A percentile compares a stretch with the other conserved stretches of the same genome.
Evolutionary conservation across 2,888 invertebrate species (phyloP).

Genomic region (Agrenia bidenticulata): DNA sequence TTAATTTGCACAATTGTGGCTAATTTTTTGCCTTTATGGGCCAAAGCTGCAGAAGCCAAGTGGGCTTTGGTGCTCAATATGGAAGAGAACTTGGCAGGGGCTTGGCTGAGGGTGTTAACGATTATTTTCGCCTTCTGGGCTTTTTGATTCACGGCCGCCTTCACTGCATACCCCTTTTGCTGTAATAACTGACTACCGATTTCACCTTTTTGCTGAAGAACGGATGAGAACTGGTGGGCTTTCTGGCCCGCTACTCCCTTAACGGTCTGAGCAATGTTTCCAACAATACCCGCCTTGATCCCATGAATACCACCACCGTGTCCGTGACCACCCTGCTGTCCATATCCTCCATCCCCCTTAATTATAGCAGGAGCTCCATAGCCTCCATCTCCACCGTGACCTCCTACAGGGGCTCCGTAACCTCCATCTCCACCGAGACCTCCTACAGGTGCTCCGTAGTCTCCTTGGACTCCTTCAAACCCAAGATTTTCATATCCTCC

Average conservation of each 20-base stretch:
- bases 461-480: background rate
- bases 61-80: background rate
- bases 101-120: background rate
- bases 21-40: background rate
- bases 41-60: conserved; percentile 8
- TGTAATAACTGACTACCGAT: conserved; percentile 5
- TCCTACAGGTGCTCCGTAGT: background rate
- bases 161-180: background rate
- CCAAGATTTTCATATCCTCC: background rate
- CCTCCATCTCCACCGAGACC: background rate
- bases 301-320: background rate
- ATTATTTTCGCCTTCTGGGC: conserved; percentile 9
- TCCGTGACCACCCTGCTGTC: background rate
- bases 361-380: no score
- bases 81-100: background rate
- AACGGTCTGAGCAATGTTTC: conserved; percentile 3
- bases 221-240: background rate
- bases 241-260: background rate
- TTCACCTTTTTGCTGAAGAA: conserved; percentile 1
- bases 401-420: no score
- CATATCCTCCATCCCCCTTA: background rate
- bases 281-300: background rate
- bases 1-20: background rate
- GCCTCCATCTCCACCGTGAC: no score
- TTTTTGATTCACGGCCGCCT: background rate